Evolutionary conservation across 92 coral and sea anemone genomes (phyloP).

Genomic region (Blastomussa wellsi): DNA sequence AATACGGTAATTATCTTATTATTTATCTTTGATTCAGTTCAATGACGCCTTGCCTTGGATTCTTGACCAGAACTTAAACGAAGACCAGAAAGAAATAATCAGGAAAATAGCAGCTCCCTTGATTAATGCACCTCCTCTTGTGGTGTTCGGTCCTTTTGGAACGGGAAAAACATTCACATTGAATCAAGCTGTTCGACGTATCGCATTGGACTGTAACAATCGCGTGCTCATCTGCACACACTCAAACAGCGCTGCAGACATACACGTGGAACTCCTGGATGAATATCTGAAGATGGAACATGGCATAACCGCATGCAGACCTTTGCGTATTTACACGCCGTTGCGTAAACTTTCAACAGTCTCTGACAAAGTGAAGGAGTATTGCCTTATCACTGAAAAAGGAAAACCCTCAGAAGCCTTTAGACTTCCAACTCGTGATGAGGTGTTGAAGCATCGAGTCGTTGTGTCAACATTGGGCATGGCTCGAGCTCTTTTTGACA

Average conservation of each 20-base stretch:
- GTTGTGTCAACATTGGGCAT: conserved; percentile 52
- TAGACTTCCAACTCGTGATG: conserved; percentile 53
- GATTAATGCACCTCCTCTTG: conserved; percentile 56
- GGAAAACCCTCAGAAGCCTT: conserved; percentile 32
- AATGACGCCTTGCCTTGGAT: conserved; percentile 26
- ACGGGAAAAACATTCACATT: conserved; percentile 72
- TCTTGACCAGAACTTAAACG: conserved; percentile 50
- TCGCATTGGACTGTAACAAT: conserved; percentile 35
- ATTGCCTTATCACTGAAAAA: conserved; percentile 44
- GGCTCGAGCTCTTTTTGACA: conserved; percentile 58
- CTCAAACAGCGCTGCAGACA: conserved; percentile 75
- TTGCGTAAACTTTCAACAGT: conserved; percentile 26
- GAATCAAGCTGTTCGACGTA: conserved; percentile 59
- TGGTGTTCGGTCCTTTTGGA: conserved; percentile 73
- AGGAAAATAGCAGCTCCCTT: conserved; percentile 47
- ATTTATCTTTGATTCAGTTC: not conserved
- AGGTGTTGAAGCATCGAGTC: conserved; percentile 49
- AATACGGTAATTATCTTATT: too few species aligned
- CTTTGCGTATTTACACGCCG: conserved; percentile 57
- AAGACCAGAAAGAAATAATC: conserved; percentile 54
- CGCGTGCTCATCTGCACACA: conserved; percentile 75
- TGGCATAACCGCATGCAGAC: conserved; percentile 44
- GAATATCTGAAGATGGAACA: conserved; percentile 28
- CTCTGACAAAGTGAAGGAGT: conserved; percentile 34
- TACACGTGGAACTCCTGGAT: conserved; percentile 57